These are phyloP conservation scores for Polia nebulosa DNA, from an alignment of 2,888 invertebrate species.

Conservation along the genomic window DNA sequence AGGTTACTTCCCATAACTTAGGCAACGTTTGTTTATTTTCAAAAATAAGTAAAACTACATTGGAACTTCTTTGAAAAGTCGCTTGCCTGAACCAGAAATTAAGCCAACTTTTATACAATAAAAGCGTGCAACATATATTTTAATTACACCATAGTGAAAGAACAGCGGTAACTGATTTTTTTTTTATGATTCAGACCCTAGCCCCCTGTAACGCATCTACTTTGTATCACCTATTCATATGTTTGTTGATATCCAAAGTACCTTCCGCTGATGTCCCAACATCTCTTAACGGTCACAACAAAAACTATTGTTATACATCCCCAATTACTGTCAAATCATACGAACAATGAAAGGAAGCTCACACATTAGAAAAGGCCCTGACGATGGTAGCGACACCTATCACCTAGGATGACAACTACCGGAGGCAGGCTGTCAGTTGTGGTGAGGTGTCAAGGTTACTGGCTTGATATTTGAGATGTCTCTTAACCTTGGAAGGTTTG, in stretches of 20 bases:
- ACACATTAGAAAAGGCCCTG: constrained; percentile 44
- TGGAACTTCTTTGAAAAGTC: too few species aligned
- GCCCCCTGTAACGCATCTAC: too few species aligned
- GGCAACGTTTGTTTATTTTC: too few species aligned
- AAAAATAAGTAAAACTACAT: too few species aligned
- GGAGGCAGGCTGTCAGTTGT: constrained; percentile 9
- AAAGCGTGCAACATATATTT: too few species aligned
- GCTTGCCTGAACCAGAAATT: too few species aligned
- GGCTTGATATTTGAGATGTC: not conserved
- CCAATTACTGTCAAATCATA: constrained; percentile 33
- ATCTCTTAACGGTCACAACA: constrained; percentile 1
- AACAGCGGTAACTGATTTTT: too few species aligned
- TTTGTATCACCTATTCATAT: not conserved
- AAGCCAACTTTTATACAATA: too few species aligned
- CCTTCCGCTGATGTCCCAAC: not conserved
- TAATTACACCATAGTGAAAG: too few species aligned
- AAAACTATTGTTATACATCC: constrained; percentile 43
- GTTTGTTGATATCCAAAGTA: not conserved
- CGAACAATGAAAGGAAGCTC: constrained; percentile 52
- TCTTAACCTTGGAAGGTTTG: not conserved
- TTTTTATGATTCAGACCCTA: too few species aligned
- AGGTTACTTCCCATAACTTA: too few species aligned
- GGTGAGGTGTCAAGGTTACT: constrained; percentile 23
- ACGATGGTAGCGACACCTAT: constrained; percentile 34
- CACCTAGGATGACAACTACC: constrained; percentile 22